These are phyloP conservation scores for Lithophane ornitopus DNA, from an alignment of 2,888 invertebrate genomes.

Conservation along the genomic window DNA sequence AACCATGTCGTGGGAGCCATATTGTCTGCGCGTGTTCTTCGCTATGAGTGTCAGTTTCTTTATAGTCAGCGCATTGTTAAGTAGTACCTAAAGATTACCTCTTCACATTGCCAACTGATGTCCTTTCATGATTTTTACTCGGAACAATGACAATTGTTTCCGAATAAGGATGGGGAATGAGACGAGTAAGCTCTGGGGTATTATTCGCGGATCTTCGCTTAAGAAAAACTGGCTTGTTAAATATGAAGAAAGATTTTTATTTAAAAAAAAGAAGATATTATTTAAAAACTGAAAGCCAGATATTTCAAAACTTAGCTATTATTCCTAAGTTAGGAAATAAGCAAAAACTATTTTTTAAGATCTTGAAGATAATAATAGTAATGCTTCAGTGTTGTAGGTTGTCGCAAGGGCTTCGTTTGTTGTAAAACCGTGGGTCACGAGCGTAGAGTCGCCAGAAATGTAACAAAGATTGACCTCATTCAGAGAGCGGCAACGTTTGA, in stretches of 20 bases:
- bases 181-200: slow-evolving; percentile 35
- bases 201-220: slow-evolving; percentile 39
- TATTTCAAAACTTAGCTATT: slow-evolving; percentile 4
- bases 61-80: slow-evolving; percentile 74
- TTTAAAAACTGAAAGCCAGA: neutral
- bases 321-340: slow-evolving; percentile 19
- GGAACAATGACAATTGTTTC: slow-evolving; percentile 83
- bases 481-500: slow-evolving; percentile 77
- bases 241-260: neutral
- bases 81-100: slow-evolving; percentile 66
- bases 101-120: slow-evolving; percentile 77
- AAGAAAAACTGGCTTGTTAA: slow-evolving; percentile 3
- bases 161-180: slow-evolving; percentile 64
- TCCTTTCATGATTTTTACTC: slow-evolving; percentile 78
- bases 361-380: slow-evolving; percentile 34
- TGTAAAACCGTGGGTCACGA: slow-evolving; percentile 65
- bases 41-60: slow-evolving; percentile 67
- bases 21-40: slow-evolving; percentile 76
- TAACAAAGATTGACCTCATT: slow-evolving; percentile 83
- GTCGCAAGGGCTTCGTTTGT: slow-evolving; percentile 61
- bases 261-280: neutral
- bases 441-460: slow-evolving; percentile 73
- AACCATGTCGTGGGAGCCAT: slow-evolving; percentile 87
- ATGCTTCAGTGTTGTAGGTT: slow-evolving; percentile 23
- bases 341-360: slow-evolving; percentile 31